Percentiles rank a stretch among this genome's conserved stretches.
These are phyloP conservation scores for Diceros bicornis DNA, from an alignment of 2,797 vertebrate genomes.

Conservation along the genomic window DNA sequence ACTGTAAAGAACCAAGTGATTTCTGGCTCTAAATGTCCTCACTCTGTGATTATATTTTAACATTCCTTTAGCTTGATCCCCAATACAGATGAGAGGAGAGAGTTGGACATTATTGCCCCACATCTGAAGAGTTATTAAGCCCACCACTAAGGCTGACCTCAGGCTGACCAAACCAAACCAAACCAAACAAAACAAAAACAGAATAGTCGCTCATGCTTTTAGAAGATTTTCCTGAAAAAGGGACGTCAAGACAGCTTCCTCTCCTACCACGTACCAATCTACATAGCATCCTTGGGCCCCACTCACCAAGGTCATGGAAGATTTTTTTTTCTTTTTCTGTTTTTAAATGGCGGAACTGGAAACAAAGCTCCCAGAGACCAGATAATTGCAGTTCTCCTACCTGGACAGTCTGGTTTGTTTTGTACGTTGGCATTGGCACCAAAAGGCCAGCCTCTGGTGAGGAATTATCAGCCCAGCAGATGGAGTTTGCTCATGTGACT, in stretches of 20 bases:
- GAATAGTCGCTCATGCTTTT: neutral
- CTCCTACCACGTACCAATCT: neutral
- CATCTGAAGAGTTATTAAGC: neutral
- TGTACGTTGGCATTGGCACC: neutral
- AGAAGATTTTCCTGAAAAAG: slow-evolving; percentile 16
- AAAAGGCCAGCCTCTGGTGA: neutral
- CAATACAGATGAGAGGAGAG: neutral
- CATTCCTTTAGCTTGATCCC: neutral
- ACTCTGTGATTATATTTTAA: neutral
- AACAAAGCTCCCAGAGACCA: neutral
- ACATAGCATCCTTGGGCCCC: neutral
- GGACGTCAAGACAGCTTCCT: neutral
- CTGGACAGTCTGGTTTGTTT: neutral
- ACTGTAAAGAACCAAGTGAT: neutral
- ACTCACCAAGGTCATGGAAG: neutral
- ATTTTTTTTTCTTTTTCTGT: neutral
- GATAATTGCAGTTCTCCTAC: neutral
- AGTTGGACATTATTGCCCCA: neutral
- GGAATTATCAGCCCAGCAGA: neutral
- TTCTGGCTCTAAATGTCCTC: neutral
- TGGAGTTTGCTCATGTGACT: neutral
- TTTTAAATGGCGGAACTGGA: neutral
- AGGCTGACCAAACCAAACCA: neutral
- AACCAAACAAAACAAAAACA: neutral
- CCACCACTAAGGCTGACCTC: neutral